phyloP scores from a whole-genome alignment of 2,797 vertebrate species.

The Schizopygopsis pylzovi region DNA sequence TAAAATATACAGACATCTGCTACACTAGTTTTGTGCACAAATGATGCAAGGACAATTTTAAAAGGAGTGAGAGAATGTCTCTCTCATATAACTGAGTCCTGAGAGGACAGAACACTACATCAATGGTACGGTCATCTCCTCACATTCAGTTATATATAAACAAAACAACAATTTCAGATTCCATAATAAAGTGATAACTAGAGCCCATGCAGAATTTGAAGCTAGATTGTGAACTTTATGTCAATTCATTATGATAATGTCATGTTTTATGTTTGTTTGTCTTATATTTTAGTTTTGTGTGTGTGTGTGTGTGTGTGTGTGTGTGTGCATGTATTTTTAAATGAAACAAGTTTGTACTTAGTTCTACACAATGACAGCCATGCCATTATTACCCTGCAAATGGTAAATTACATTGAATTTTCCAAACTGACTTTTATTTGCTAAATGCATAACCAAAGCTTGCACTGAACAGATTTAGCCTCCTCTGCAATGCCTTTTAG shows the following conservation, averaged over 20 bases:
- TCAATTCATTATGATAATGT: conserved; percentile 4
- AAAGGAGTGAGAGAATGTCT: conserved; percentile 22
- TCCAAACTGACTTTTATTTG: conserved; percentile 2
- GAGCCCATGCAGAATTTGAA: conserved; percentile 43
- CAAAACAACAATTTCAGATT: conserved; percentile 22
- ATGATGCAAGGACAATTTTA: conserved; percentile 52
- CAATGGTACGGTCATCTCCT: conserved; percentile 24
- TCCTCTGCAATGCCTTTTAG: conserved; percentile 22
- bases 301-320: too few species aligned
- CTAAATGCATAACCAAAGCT: conserved; percentile 7
- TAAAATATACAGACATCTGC: conserved; percentile 63
- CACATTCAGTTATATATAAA: conserved; percentile 36
- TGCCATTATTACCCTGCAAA: conserved; percentile 39
- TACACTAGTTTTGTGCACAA: conserved; percentile 64
- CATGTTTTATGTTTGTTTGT: not conserved
- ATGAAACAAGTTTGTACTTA: not conserved
- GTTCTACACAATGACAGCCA: conserved; percentile 23
- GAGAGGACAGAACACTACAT: conserved; percentile 50
- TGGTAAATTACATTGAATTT: not conserved
- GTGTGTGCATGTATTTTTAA: not conserved
- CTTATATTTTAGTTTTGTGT: not conserved
- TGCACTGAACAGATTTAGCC: not conserved
- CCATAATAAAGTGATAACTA: conserved; percentile 47
- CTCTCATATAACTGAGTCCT: not conserved
- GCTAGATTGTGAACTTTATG: conserved; percentile 19